A percentile compares a stretch with the other conserved stretches of the same genome.
Conservation (phyloP, 2,797 vertebrate genomes). For the Chanos chanos region DNA sequence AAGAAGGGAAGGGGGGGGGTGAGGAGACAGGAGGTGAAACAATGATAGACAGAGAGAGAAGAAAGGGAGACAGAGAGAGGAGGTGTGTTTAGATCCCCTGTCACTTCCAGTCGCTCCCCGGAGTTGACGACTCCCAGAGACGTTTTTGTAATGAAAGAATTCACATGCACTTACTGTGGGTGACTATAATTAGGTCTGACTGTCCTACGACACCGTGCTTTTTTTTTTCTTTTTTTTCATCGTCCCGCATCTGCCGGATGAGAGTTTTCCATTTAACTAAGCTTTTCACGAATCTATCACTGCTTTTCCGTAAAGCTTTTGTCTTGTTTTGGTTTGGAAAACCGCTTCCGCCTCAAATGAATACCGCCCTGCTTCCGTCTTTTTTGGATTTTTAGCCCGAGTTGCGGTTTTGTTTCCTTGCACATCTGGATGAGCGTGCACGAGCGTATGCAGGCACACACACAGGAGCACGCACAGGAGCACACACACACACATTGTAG, state of each 20-base stretch:
- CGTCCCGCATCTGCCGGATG: too few species aligned
- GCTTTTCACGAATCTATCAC: too few species aligned
- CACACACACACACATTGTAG: neutral
- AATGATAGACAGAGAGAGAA: conserved; percentile 11
- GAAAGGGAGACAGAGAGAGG: conserved; percentile 12
- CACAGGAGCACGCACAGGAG: neutral
- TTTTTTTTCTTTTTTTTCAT: too few species aligned
- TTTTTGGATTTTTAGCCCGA: too few species aligned
- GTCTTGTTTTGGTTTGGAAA: too few species aligned
- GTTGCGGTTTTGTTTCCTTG: too few species aligned
- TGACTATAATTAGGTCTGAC: conserved; percentile 34
- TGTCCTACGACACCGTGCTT: too few species aligned
- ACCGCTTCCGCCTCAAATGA: too few species aligned
- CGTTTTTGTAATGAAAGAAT: conserved; percentile 20
- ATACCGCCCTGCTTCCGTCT: too few species aligned
- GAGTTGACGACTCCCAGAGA: conserved; percentile 55
- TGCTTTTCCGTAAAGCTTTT: too few species aligned
- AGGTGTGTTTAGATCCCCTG: conserved; percentile 56
- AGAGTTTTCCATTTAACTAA: too few species aligned
- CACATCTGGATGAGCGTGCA: too few species aligned
- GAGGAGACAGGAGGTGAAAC: neutral
- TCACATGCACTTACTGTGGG: conserved; percentile 6
- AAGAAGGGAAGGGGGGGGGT: neutral
- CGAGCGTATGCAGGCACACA: neutral
- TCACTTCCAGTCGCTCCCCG: conserved; percentile 35